Conservation (phyloP, 2,888 invertebrate species). For the Halictus ligatus region DNA sequence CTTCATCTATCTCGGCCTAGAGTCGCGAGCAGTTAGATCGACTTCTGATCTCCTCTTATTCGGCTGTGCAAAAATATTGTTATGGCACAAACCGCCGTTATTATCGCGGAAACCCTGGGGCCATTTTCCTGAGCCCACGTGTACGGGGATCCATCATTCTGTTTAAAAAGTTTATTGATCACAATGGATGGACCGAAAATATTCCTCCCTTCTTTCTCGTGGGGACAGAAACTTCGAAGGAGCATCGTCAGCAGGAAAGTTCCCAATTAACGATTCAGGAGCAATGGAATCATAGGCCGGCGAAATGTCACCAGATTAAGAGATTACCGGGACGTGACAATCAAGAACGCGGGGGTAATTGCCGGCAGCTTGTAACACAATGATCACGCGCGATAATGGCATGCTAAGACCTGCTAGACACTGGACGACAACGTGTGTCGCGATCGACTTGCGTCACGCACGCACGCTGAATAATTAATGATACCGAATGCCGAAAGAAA, state of each 20-base stretch:
- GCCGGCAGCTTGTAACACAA: conserved; percentile 59
- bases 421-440: conserved; percentile 58
- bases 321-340: conserved; percentile 55
- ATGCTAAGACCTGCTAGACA: conserved; percentile 61
- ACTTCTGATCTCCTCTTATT: conserved; percentile 41
- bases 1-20: conserved; percentile 72
- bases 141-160: conserved; percentile 3
- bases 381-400: conserved; percentile 61
- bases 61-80: conserved; percentile 30
- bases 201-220: not conserved
- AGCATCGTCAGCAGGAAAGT: not conserved
- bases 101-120: conserved; percentile 43
- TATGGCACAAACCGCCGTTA: conserved; percentile 36
- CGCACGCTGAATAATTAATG: conserved; percentile 61
- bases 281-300: conserved; percentile 23
- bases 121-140: conserved; percentile 28
- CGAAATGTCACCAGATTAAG: conserved; percentile 62
- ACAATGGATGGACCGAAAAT: not conserved
- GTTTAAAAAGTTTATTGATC: conserved; percentile 19
- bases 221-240: not conserved
- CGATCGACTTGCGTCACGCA: conserved; percentile 62
- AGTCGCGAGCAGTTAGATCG: conserved; percentile 54
- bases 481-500: conserved; percentile 40
- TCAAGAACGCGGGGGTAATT: conserved; percentile 59
- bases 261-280: conserved; percentile 2